Percentiles rank a stretch among this genome's conserved stretches.
Evolutionary conservation across 2,888 invertebrate species (phyloP).

Genomic region (Spilosoma lubricipeda): DNA sequence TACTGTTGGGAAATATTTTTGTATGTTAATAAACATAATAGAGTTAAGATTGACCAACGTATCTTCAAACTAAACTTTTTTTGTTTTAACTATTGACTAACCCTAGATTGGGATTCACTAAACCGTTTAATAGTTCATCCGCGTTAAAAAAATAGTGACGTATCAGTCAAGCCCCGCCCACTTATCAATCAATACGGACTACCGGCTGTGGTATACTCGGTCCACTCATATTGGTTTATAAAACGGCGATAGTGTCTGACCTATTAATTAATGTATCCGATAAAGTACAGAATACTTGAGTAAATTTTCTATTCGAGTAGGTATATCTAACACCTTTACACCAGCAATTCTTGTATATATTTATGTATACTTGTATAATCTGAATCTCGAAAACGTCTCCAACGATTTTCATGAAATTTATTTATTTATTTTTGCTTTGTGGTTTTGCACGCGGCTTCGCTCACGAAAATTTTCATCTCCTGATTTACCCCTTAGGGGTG

Average conservation of each 20-base stretch:
- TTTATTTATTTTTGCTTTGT: no score
- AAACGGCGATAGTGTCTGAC: not conserved
- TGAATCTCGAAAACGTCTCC: no score
- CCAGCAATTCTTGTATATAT: no score
- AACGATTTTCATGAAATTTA: no score
- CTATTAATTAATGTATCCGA: not conserved
- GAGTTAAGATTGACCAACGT: not conserved
- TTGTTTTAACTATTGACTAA: not conserved
- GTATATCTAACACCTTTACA: no score
- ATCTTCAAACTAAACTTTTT: not conserved
- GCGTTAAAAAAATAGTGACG: no score
- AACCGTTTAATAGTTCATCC: not conserved
- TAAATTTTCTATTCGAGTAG: no score
- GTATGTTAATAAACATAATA: not conserved
- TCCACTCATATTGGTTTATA: not conserved
- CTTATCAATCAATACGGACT: not conserved
- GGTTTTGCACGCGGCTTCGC: no score
- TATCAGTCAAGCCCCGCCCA: not conserved
- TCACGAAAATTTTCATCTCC: no score
- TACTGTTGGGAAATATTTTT: constrained; percentile 84
- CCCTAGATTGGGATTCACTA: not conserved
- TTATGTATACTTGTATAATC: no score
- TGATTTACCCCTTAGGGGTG: no score
- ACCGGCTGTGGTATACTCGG: no score
- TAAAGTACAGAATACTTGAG: not conserved